A percentile compares a stretch with the other conserved stretches of the same genome.
These are phyloP conservation scores for Drosophila cognata DNA, from an alignment of 2,888 invertebrate genomes.

Conservation along the genomic window DNA sequence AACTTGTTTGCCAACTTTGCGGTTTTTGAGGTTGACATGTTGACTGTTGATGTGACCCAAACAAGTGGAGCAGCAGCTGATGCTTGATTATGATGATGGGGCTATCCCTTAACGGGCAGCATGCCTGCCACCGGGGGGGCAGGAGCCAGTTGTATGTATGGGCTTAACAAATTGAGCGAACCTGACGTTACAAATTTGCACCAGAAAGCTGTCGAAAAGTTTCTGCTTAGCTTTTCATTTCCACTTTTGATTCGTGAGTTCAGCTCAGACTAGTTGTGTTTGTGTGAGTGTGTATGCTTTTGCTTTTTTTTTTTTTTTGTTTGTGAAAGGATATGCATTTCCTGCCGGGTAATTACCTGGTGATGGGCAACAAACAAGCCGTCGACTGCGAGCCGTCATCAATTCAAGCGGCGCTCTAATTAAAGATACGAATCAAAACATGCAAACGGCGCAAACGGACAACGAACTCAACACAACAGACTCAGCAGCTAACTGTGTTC, in stretches of 20 bases:
- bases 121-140: background rate
- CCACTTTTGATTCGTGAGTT: constrained; percentile 11
- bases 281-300: background rate
- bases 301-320: background rate
- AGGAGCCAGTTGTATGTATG: background rate
- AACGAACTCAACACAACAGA: constrained; percentile 59
- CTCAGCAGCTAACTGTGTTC: constrained; percentile 4
- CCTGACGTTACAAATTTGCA: constrained; percentile 65
- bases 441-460: constrained; percentile 70
- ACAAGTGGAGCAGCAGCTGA: constrained; percentile 71
- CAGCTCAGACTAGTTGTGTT: background rate
- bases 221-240: constrained; percentile 1
- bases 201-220: constrained; percentile 43
- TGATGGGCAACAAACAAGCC: constrained; percentile 78
- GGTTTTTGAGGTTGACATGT: constrained; percentile 81
- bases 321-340: constrained; percentile 70
- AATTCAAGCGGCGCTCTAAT: constrained; percentile 71
- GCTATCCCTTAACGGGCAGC: constrained; percentile 9
- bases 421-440: constrained; percentile 77
- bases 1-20: constrained; percentile 80
- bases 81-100: constrained; percentile 70
- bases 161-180: constrained; percentile 52
- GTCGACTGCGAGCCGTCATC: constrained; percentile 75
- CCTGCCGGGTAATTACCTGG: constrained; percentile 78
- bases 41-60: constrained; percentile 78